Conservation (phyloP, 2,888 invertebrate species). For the Mythimna vitellina region DNA sequence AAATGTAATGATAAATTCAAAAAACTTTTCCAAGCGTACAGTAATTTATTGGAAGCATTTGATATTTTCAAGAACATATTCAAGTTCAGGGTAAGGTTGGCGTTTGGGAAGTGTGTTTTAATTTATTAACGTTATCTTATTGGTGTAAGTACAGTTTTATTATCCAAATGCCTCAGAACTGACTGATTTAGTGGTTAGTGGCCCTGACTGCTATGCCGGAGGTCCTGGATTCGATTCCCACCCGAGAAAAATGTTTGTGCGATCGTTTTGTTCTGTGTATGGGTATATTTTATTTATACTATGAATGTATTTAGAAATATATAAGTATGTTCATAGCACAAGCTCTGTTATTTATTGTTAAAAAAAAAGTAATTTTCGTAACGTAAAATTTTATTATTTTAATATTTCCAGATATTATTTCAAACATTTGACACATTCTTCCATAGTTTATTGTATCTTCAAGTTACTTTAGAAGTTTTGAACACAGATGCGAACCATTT, state of each 20-base stretch:
- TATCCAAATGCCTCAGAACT: background rate
- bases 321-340: too few species aligned
- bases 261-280: too few species aligned
- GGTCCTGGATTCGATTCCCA: too few species aligned
- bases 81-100: conserved; percentile 21
- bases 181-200: too few species aligned
- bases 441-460: conserved; percentile 25
- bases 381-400: background rate
- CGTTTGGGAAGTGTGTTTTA: background rate
- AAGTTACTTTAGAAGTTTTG: background rate
- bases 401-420: conserved; percentile 31
- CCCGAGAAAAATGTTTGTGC: too few species aligned
- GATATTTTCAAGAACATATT: conserved; percentile 41
- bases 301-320: too few species aligned
- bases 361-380: background rate
- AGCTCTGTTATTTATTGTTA: background rate
- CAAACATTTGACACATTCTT: conserved; percentile 34
- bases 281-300: too few species aligned
- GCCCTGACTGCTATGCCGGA: too few species aligned
- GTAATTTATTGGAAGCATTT: conserved; percentile 35
- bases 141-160: background rate
- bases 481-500: background rate
- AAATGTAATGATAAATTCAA: conserved; percentile 2
- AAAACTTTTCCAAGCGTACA: conserved; percentile 37
- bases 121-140: background rate